These are phyloP conservation scores for Cylas formicarius DNA, from an alignment of 1,140 invertebrate genomes.

Conservation along the genomic window DNA sequence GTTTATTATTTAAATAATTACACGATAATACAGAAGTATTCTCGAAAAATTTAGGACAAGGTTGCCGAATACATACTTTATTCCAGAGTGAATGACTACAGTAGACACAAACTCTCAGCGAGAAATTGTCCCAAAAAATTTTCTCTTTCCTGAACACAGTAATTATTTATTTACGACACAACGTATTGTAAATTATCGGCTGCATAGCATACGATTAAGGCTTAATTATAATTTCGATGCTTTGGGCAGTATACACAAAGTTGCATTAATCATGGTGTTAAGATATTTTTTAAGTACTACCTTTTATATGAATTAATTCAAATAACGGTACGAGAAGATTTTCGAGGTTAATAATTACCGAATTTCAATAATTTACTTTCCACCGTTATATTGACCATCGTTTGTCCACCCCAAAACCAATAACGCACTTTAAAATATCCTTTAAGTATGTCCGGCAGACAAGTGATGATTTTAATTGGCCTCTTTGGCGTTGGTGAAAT, in stretches of 20 bases:
- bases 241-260: no score
- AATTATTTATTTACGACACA: conserved; percentile 1
- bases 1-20: no score
- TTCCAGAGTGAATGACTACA: no score
- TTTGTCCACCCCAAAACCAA: conserved; percentile 17
- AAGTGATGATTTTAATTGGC: no score
- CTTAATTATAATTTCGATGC: conserved; percentile 18
- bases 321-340: conserved; percentile 17
- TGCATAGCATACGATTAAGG: conserved; percentile 10
- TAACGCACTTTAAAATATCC: conserved; percentile 10
- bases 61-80: no score
- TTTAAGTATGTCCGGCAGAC: conserved; percentile 11
- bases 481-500: no score
- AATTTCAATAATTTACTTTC: conserved; percentile 18
- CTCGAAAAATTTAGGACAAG: no score
- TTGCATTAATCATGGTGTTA: conserved; percentile 16
- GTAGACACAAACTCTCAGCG: no score
- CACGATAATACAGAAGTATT: no score
- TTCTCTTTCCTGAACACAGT: neutral
- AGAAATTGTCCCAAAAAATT: neutral
- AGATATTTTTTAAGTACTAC: conserved; percentile 18
- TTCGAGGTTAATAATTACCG: conserved; percentile 16
- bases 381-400: conserved; percentile 12
- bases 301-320: conserved; percentile 20
- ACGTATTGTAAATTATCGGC: conserved; percentile 6